Evolutionary conservation across 2,113 vertebrate genomes (phyloP), one percentile per base, ranked within the genome.

Genomic region (Ovis canadensis): DNA sequence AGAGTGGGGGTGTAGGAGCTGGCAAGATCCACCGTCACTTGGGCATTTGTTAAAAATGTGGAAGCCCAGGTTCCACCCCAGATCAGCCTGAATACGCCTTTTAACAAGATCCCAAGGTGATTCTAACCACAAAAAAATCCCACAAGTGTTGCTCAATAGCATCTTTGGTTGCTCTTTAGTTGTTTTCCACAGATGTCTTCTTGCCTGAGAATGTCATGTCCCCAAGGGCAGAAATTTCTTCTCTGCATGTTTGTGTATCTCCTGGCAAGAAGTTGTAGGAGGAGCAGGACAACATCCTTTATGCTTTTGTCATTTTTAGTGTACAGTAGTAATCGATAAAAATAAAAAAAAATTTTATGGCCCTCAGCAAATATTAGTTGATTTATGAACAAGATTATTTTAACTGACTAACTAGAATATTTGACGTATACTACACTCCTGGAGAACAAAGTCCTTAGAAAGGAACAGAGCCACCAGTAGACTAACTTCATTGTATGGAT

Each of bases 221-320:
- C 91, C 80, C 55, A 89, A 84, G 57, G 50, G 60, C 55, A 95
- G 55, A 40, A 67, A 62, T 84, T 50, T 90, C 27, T 96, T 90
- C 57, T 93, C 54, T 86, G 31, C 23, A 97, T 94, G 10, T 67
- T 81, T 98, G 92, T 93, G 45, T 93, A 31, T 95, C 60, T 97
- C 80, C 43, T 90, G 84, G 60, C 54, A 94, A 77, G 31, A 90
- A 87, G 11, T 64, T 67, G 36, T 1, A 19, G 33, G 21, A 95
- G 31, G 31, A 82, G 0, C 15, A 85, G 50, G 89, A 86, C 3
- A 64, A 52, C 16, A 80, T 88, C 43, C 89, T 96, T n/a, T 84
- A 77, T 89, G 57, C 17, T 17, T 94, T 57, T 90, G 50, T 64
- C 31, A 62, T 27, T 59, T 94, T 83, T 29, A 77, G 55, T 52